Conservation (phyloP, 2,888 invertebrate genomes). For the Alentia gelatinosa region DNA sequence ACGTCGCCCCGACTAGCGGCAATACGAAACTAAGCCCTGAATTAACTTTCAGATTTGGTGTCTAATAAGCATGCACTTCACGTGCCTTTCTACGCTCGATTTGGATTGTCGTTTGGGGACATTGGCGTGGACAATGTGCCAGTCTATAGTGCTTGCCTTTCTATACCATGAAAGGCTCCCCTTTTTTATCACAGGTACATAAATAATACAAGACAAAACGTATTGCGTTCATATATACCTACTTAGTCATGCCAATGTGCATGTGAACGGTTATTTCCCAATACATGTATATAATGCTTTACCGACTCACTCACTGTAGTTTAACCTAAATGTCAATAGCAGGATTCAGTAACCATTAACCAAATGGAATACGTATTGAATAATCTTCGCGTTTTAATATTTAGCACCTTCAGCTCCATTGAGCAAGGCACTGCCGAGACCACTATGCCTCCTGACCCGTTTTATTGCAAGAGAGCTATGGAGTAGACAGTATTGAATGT, state of each 20-base stretch:
- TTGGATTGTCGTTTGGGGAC: not conserved
- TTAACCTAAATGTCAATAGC: too few species aligned
- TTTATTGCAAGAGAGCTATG: not conserved
- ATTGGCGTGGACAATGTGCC: constrained; percentile 18
- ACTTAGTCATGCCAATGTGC: not conserved
- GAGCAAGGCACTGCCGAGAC: too few species aligned
- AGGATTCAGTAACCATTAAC: too few species aligned
- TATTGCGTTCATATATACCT: not conserved
- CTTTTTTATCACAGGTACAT: not conserved
- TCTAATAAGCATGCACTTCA: constrained; percentile 40
- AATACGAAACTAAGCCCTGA: constrained; percentile 40
- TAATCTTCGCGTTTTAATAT: too few species aligned
- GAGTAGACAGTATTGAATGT: not conserved
- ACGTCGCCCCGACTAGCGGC: not conserved
- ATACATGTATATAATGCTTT: too few species aligned
- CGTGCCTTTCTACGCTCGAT: constrained; percentile 28
- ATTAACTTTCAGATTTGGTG: constrained; percentile 15
- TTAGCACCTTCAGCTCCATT: too few species aligned
- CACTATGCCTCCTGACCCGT: too few species aligned
- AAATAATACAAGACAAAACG: not conserved
- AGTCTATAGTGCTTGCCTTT: not conserved
- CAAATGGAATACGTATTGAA: too few species aligned
- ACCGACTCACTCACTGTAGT: too few species aligned
- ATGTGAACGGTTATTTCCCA: not conserved
- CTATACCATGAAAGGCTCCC: not conserved